phyloP scores from a whole-genome alignment of 2,888 invertebrate genomes.

The Trachelus iudaicus region DNA sequence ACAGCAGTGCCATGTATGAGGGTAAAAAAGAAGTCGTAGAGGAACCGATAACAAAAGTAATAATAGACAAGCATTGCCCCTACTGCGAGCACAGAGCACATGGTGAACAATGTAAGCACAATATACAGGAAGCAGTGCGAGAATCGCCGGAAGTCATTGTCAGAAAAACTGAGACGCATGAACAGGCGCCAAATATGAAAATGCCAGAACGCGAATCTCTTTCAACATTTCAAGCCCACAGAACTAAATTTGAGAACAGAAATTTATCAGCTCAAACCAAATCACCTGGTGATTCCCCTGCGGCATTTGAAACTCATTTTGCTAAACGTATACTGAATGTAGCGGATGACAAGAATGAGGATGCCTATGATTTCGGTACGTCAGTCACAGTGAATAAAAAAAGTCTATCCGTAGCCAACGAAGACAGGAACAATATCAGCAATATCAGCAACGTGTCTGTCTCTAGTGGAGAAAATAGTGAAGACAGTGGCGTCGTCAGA shows the following conservation, averaged over 20 bases:
- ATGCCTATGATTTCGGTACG: slow-evolving; percentile 50
- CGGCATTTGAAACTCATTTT: slow-evolving; percentile 39
- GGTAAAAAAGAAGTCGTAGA: slow-evolving; percentile 49
- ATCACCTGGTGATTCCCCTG: not conserved
- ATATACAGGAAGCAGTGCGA: slow-evolving; percentile 13
- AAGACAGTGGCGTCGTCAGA: slow-evolving; percentile 55
- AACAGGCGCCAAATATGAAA: not conserved
- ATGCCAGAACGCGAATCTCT: not conserved
- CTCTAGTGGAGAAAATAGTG: slow-evolving; percentile 58
- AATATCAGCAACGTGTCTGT: slow-evolving; percentile 58
- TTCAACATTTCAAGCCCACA: slow-evolving; percentile 37
- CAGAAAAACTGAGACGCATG: not conserved
- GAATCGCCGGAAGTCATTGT: not conserved
- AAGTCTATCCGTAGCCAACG: slow-evolving; percentile 36
- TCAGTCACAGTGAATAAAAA: slow-evolving; percentile 50
- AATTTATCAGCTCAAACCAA: not conserved
- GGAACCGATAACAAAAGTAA: slow-evolving; percentile 52
- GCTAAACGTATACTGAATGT: slow-evolving; percentile 41
- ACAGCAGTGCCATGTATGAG: slow-evolving; percentile 29
- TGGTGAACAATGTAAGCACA: slow-evolving; percentile 37
- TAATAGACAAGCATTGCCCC: slow-evolving; percentile 45
- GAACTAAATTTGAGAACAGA: slow-evolving; percentile 39
- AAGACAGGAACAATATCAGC: slow-evolving; percentile 40
- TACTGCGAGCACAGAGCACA: slow-evolving; percentile 44
- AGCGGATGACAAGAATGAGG: slow-evolving; percentile 31